Evolutionary conservation across 2,888 invertebrate species (phyloP).

Genomic region (Cheilosia vernalis): DNA sequence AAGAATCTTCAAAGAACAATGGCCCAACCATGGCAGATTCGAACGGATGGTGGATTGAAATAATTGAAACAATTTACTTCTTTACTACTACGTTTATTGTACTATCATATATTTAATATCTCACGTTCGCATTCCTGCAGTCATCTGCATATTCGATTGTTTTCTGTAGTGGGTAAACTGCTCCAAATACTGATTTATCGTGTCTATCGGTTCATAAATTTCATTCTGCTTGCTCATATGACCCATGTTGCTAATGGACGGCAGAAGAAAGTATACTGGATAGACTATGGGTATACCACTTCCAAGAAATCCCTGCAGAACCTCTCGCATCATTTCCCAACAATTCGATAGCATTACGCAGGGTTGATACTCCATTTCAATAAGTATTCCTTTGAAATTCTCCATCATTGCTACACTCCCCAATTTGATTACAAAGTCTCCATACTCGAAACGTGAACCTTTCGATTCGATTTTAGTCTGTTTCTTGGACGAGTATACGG

Average conservation of each 20-base stretch:
- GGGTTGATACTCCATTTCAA: slow-evolving; percentile 97
- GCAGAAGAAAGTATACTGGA: slow-evolving; percentile 85
- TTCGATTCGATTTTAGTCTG: slow-evolving; percentile 94
- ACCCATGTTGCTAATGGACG: slow-evolving; percentile 80
- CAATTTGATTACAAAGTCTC: slow-evolving; percentile 96
- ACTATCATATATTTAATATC: not conserved
- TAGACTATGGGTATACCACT: slow-evolving; percentile 89
- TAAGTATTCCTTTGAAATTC: slow-evolving; percentile 95
- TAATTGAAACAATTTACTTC: not conserved
- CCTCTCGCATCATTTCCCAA: slow-evolving; percentile 96
- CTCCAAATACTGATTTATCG: slow-evolving; percentile 96
- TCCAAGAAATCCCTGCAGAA: slow-evolving; percentile 95
- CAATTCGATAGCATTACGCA: slow-evolving; percentile 94
- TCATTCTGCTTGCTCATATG: slow-evolving; percentile 81
- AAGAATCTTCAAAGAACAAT: too few species aligned
- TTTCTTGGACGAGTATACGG: slow-evolving; percentile 94
- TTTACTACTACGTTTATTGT: slow-evolving; percentile 42
- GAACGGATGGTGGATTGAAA: too few species aligned
- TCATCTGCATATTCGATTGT: slow-evolving; percentile 83
- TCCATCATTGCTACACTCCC: slow-evolving; percentile 96
- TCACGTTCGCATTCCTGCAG: slow-evolving; percentile 58
- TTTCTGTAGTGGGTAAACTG: slow-evolving; percentile 96
- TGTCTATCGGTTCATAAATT: slow-evolving; percentile 94
- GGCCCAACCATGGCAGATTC: too few species aligned
- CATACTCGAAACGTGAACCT: slow-evolving; percentile 93